Conservation (phyloP, 1,140 invertebrate species). For the Drosophila setifemur region DNA sequence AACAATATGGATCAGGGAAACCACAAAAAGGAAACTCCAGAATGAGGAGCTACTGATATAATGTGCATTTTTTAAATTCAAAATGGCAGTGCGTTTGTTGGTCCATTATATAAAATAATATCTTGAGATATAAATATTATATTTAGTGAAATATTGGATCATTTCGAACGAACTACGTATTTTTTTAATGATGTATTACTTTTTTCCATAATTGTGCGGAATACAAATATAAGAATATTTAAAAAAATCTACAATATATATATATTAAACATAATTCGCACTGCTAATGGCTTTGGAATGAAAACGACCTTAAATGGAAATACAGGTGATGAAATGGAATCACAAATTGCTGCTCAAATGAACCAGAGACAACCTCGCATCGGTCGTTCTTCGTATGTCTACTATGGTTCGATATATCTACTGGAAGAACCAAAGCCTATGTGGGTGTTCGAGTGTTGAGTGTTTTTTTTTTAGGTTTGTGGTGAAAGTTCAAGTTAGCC, state of each 20-base stretch:
- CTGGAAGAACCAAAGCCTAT: conserved; percentile 10
- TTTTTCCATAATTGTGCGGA: no score
- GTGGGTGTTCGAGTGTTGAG: conserved; percentile 4
- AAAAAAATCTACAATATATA: no score
- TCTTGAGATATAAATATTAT: no score
- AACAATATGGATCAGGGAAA: conserved; percentile 60
- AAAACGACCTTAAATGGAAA: background rate
- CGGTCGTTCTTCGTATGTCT: conserved; percentile 58
- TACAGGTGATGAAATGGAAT: background rate
- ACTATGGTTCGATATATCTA: conserved; percentile 14
- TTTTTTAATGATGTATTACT: no score
- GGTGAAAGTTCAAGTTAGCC: conserved; percentile 45
- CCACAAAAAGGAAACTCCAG: background rate
- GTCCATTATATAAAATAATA: no score
- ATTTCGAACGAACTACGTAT: no score
- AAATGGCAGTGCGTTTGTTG: no score
- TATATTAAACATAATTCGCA: no score
- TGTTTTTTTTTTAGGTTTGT: background rate
- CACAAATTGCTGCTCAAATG: conserved; percentile 60
- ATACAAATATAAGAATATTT: no score
- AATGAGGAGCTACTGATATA: no score
- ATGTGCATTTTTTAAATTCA: no score
- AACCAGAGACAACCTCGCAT: conserved; percentile 38
- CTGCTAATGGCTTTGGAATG: background rate
- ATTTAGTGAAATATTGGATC: no score